Conservation (phyloP, 1,140 invertebrate genomes). For the Aphelinus atriplicis region DNA sequence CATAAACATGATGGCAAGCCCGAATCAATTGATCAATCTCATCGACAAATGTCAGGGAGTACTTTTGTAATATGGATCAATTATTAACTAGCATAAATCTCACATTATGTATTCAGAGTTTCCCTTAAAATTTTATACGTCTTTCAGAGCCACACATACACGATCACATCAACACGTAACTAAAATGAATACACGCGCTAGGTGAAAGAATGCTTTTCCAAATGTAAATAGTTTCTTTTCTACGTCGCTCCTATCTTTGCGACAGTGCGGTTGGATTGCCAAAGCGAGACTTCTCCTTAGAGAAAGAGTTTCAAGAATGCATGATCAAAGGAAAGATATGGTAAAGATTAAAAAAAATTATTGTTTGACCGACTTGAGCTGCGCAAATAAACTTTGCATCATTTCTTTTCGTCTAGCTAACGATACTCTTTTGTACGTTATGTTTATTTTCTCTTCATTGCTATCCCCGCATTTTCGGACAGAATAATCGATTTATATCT, state of each 20-base stretch:
- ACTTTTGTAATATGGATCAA: conserved; percentile 33
- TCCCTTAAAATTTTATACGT: conserved; percentile 35
- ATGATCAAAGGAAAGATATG: background rate
- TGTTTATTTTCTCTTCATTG: conserved; percentile 16
- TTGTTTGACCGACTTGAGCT: conserved; percentile 8
- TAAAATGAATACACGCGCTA: background rate
- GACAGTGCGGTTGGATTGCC: conserved; percentile 26
- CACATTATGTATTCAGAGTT: conserved; percentile 20
- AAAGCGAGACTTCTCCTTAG: conserved; percentile 26
- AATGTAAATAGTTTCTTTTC: conserved; percentile 38
- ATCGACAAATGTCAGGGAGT: conserved; percentile 30
- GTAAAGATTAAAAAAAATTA: conserved; percentile 10
- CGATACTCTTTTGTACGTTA: background rate
- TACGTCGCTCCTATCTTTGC: conserved; percentile 22
- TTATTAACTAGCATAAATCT: conserved; percentile 21
- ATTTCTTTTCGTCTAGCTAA: conserved; percentile 5
- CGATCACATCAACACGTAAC: background rate
- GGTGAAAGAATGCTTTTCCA: conserved; percentile 33
- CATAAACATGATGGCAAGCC: conserved; percentile 1
- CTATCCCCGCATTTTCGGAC: conserved; percentile 14
- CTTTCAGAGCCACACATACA: conserved; percentile 1
- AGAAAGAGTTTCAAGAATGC: conserved; percentile 15
- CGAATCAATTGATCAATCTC: conserved; percentile 9
- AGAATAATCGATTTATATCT: conserved; percentile 4
- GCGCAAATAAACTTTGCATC: conserved; percentile 1